Conservation (phyloP, 2,113 vertebrate genomes). For the Erpornis zantholeuca region DNA sequence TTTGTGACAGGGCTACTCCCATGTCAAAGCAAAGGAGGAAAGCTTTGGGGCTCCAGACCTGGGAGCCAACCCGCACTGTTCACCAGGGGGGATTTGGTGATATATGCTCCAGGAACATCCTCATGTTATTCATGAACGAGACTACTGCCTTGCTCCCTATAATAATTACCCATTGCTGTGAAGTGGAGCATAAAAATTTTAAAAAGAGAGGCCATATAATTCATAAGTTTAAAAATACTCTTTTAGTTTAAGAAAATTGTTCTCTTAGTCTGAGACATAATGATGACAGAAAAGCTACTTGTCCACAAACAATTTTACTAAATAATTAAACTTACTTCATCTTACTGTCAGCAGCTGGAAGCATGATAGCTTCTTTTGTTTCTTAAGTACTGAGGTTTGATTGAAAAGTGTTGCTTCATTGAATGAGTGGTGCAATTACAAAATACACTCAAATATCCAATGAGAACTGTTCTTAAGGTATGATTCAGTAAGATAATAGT, state of each 20-base stretch:
- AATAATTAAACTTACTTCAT: not conserved
- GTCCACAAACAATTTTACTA: not conserved
- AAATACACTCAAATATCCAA: conserved; percentile 27
- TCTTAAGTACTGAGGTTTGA: not conserved
- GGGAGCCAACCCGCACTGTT: not conserved
- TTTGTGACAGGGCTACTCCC: not conserved
- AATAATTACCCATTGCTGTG: not conserved
- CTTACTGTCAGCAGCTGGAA: not conserved
- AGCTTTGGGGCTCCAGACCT: not conserved
- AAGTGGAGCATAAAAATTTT: not conserved
- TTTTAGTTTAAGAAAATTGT: not conserved
- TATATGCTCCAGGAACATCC: not conserved
- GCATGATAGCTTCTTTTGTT: not conserved
- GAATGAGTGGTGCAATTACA: conserved; percentile 10
- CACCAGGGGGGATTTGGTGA: not conserved
- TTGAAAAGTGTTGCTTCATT: conserved; percentile 28
- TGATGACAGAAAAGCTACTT: not conserved
- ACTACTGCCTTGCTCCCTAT: not conserved
- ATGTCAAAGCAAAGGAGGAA: not conserved
- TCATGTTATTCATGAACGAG: not conserved
- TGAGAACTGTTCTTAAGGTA: not conserved
- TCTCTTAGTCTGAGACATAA: not conserved
- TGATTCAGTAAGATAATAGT: conserved; percentile 36
- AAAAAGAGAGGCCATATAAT: not conserved
- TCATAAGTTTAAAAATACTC: not conserved